Base-by-base conservation (phyloP, 2,888 invertebrate genomes). In the Ophioninae sp. region DNA sequence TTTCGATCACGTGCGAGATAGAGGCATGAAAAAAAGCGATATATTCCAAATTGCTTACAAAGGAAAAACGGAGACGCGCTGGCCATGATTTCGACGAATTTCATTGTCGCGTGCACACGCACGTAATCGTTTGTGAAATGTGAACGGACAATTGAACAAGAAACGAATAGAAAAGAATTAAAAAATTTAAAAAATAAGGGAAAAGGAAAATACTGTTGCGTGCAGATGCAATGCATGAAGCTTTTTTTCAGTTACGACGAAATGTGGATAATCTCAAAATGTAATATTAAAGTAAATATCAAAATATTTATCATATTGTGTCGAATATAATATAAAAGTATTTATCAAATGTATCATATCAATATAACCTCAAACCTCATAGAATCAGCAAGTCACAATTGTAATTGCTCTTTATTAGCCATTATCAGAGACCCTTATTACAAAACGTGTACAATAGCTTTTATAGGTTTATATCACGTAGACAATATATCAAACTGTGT, bases 71-170 rank as follows among this genome's bases (percentile, higher is more conserved):
- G 67, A 41, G 74, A 67, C 3, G 41, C 30, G 6, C 63, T 39
- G 63, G 44, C n/a, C 73, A 73, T 23, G 61, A 63, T 73, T 73
- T 74, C 59, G 64, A 61, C 64, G 68, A 79, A 76, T 75, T 67
- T 76, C 10, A 58, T 69, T 44, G 63, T 64, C 41, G 22, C 44
- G 23, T 22, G 17, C 63, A n/a, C 44, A 63, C 63, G 44, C 44
- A 63, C 30, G 30, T 51, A 44, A 64, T 44, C 44, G 39, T n/a
- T 56, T 58, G 59, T 61, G 63, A 77, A 64, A 82, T 64, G 44
- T 78, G 69, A 56, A 75, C 61, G 17, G 73, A 63, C 17, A 73
- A 63, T 22, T 44, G 63, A 73, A n/a, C 63, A n/a, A 73, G 37
- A 39, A 23, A 30, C 23, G 63, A 72, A 22, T 37, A 56, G 72